Conservation (phyloP, 2,113 vertebrate species). For the Colossoma macropomum region DNA sequence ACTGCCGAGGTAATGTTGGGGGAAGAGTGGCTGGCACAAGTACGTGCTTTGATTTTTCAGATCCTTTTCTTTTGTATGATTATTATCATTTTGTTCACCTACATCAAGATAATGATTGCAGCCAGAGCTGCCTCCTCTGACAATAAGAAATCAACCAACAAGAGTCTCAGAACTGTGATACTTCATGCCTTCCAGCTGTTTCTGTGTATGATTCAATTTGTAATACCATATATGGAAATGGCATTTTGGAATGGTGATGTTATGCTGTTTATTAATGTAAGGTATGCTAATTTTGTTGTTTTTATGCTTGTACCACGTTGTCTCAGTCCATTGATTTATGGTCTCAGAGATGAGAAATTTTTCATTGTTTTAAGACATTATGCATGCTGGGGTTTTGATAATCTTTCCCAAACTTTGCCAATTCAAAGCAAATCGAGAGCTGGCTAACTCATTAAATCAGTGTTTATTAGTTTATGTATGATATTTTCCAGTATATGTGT, state of each 20-base stretch:
- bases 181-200: background rate
- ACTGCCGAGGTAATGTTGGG: conserved; percentile 30
- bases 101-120: conserved; percentile 47
- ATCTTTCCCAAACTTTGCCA: background rate
- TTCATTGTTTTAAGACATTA: conserved; percentile 43
- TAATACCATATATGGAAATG: conserved; percentile 13
- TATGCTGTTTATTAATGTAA: background rate
- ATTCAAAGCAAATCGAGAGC: background rate
- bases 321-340: conserved; percentile 54
- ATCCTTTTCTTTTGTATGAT: conserved; percentile 46
- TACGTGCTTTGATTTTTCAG: background rate
- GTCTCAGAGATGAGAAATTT: conserved; percentile 54
- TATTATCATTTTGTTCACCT: conserved; percentile 44
- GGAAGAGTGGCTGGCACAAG: conserved; percentile 35
- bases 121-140: background rate
- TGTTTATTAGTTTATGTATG: too few relatives aligned
- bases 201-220: conserved; percentile 16
- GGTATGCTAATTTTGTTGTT: background rate
- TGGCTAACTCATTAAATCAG: too few relatives aligned
- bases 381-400: conserved; percentile 40
- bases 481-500: too few relatives aligned
- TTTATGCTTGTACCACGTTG: conserved; percentile 48
- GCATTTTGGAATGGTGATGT: conserved; percentile 20
- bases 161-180: background rate
- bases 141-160: background rate